Evolutionary conservation across 2,888 invertebrate species (phyloP).

Genomic region (Penaeus monodon): DNA sequence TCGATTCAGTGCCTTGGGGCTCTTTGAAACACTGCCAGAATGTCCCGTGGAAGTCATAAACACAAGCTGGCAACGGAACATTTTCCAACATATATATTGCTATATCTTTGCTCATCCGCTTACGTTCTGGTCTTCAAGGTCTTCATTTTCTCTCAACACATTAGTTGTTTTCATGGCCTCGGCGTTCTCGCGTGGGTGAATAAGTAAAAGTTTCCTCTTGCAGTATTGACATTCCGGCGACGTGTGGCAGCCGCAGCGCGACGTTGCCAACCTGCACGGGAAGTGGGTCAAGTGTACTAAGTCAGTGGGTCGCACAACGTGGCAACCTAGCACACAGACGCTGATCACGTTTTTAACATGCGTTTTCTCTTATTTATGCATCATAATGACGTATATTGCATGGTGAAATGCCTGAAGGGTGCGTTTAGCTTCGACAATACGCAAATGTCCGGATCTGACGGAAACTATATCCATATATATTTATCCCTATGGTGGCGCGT

Average conservation of each 20-base stretch:
- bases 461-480: background rate
- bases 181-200: constrained; percentile 38
- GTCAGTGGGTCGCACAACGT: constrained; percentile 61
- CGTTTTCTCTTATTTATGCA: constrained; percentile 33
- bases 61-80: background rate
- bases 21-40: constrained; percentile 33
- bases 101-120: constrained; percentile 1
- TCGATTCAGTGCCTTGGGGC: constrained; percentile 37
- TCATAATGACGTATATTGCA: background rate
- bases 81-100: background rate
- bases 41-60: constrained; percentile 23
- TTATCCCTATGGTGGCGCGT: constrained; percentile 47
- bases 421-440: too few relatives aligned
- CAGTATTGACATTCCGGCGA: constrained; percentile 35
- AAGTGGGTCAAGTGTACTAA: constrained; percentile 64
- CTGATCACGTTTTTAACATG: constrained; percentile 53
- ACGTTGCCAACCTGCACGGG: constrained; percentile 56
- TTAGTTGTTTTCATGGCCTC: constrained; percentile 39
- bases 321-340: constrained; percentile 50
- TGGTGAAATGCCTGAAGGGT: background rate
- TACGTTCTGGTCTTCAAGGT: constrained; percentile 24
- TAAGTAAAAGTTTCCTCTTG: constrained; percentile 47
- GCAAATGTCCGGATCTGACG: too few relatives aligned
- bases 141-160: constrained; percentile 19
- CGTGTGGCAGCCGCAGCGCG: constrained; percentile 51